phyloP scores from a whole-genome alignment of 2,888 invertebrate genomes.

The Baronia brevicornis region DNA sequence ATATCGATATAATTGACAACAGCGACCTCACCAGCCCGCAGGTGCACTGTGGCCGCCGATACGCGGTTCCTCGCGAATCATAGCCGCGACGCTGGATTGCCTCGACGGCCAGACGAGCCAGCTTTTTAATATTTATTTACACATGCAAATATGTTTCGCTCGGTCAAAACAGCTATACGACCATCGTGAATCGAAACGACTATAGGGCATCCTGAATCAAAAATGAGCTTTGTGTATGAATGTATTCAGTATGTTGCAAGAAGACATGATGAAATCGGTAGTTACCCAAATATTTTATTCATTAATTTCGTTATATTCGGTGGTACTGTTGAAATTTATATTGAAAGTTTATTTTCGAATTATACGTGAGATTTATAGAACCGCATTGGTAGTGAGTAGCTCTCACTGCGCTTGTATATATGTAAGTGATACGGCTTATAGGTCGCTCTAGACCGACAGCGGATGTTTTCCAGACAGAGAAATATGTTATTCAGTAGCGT shows the following conservation, averaged over 20 bases:
- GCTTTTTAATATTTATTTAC: slow-evolving; percentile 59
- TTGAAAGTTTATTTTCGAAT: no score
- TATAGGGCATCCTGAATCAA: slow-evolving; percentile 6
- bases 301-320: no score
- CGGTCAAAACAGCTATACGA: slow-evolving; percentile 24
- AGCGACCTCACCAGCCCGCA: slow-evolving; percentile 37
- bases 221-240: slow-evolving; percentile 6
- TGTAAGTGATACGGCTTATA: slow-evolving; percentile 19
- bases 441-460: slow-evolving; percentile 25
- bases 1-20: slow-evolving; percentile 27
- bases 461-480: slow-evolving; percentile 47
- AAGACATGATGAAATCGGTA: slow-evolving; percentile 1
- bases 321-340: no score
- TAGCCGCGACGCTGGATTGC: slow-evolving; percentile 26
- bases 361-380: no score
- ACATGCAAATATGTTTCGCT: slow-evolving; percentile 44
- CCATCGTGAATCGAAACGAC: slow-evolving; percentile 19
- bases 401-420: slow-evolving; percentile 8
- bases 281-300: slow-evolving; percentile 5
- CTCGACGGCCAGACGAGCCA: slow-evolving; percentile 29
- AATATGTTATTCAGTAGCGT: slow-evolving; percentile 34
- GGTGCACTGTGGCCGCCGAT: slow-evolving; percentile 31
- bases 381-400: slow-evolving; percentile 1
- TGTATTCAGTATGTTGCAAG: slow-evolving; percentile 3
- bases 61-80: slow-evolving; percentile 35